Percentiles rank a stretch among this genome's conserved stretches.
phyloP scores from a whole-genome alignment of 2,797 vertebrate genomes.

The Ibycter americanus region DNA sequence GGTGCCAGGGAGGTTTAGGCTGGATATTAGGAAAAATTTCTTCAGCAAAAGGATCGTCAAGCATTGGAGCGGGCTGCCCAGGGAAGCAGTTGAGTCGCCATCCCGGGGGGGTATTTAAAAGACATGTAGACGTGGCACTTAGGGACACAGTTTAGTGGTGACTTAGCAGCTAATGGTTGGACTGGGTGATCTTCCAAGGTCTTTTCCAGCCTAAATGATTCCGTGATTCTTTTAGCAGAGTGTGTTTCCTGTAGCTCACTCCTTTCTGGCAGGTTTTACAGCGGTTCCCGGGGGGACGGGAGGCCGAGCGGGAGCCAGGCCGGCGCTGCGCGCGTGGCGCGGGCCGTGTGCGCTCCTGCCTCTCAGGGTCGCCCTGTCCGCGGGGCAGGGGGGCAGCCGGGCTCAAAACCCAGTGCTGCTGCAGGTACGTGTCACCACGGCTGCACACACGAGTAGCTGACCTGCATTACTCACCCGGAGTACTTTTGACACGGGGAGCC shows the following conservation, averaged over 20 bases:
- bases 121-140: too few relatives aligned
- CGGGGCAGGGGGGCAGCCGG: rapidly evolving
- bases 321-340: neutral
- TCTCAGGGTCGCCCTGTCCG: neutral
- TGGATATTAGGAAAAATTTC: too few relatives aligned
- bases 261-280: neutral
- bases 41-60: too few relatives aligned
- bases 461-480: neutral
- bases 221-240: neutral
- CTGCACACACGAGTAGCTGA: neutral
- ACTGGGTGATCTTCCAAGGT: too few relatives aligned
- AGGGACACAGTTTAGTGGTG: too few relatives aligned
- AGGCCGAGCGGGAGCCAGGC: neutral
- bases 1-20: too few relatives aligned
- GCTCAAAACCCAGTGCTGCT: neutral
- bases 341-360: neutral
- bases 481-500: neutral
- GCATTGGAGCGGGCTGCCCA: too few relatives aligned
- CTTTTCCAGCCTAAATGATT: too few relatives aligned
- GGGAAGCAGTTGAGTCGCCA: too few relatives aligned
- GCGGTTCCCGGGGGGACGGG: neutral
- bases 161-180: too few relatives aligned
- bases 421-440: neutral
- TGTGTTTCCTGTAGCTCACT: neutral
- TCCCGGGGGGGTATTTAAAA: too few relatives aligned